Evolutionary conservation across 2,888 invertebrate species (phyloP), one percentile per base, ranked within the genome.

Genomic region (Buathra laborator): DNA sequence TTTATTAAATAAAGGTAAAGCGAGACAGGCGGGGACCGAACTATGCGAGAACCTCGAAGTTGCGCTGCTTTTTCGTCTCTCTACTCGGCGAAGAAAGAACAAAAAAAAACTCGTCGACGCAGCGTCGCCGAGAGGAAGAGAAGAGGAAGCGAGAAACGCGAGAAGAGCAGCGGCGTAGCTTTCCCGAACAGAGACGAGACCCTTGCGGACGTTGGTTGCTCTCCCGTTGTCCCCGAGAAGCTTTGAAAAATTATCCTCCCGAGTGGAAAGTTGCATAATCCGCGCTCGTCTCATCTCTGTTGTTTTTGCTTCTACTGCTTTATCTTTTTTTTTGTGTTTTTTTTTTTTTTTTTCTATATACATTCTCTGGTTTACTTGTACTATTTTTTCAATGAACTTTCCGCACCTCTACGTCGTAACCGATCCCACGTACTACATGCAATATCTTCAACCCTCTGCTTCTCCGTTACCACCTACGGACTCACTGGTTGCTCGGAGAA

Each of bases 161-260:
- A 44, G 24, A 16, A 44, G 44, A 44, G 44, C 19, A 24, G 19
- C 24, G 19, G 46, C 43, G 67, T 16, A 79, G 81, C 72, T 78
- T 62, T 74, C 53, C 83, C 81, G 80, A 84, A 87, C 83, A 78
- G 89, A 76, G 74, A 79, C 59, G 62, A 86, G 86, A 88, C 88
- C 88, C 87, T 87, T 86, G 86, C 82, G 44, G 86, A 85, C 84
- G 77, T 79, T 85, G 83, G 84, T 72, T 81, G 80, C 86, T 86
- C 67, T 74, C 46, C 67, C 59, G 74, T 85, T 78, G 64, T 82
- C 79, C 81, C 79, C 66, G 79, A 72, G 79, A 82, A 80, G 82
- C 92, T 92, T 93, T 93, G 93, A 93, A 91, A 92, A 92, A 93
- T 93, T 92, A 92, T 92, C 87, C 90, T 86, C 83, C 88, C 91